phyloP scores from a whole-genome alignment of 2,888 invertebrate genomes.

The Oscheius sp. region DNA sequence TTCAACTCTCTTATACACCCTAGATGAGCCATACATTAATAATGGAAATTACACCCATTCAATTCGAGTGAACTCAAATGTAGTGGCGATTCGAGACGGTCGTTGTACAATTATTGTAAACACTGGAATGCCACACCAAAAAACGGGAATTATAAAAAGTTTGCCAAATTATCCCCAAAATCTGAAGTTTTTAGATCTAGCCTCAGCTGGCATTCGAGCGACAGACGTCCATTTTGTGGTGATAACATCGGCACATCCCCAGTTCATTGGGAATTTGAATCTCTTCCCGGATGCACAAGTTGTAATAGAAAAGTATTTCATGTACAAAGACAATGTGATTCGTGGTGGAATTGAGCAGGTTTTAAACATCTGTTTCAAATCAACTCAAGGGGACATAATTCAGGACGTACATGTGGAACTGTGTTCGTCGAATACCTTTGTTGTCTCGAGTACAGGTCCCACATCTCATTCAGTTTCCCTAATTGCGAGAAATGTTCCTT shows the following conservation, averaged over 20 bases:
- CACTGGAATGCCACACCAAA: slow-evolving; percentile 47
- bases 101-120: slow-evolving; percentile 47
- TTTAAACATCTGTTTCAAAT: too few species aligned
- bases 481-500: slow-evolving; percentile 45
- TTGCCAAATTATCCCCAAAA: neutral
- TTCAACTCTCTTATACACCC: slow-evolving; percentile 2
- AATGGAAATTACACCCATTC: slow-evolving; percentile 41
- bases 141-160: slow-evolving; percentile 45
- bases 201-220: slow-evolving; percentile 36
- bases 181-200: slow-evolving; percentile 32
- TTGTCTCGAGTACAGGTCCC: slow-evolving; percentile 48
- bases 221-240: slow-evolving; percentile 46
- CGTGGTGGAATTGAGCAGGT: slow-evolving; percentile 30
- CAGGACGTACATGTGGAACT: slow-evolving; percentile 37
- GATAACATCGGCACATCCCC: slow-evolving; percentile 43
- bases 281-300: slow-evolving; percentile 48
- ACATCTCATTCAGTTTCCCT: slow-evolving; percentile 46
- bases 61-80: slow-evolving; percentile 40
- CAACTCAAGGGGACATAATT: neutral
- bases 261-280: slow-evolving; percentile 54
- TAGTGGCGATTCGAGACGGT: slow-evolving; percentile 43
- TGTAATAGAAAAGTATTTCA: slow-evolving; percentile 36
- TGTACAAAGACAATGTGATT: slow-evolving; percentile 24
- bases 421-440: slow-evolving; percentile 44
- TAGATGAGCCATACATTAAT: slow-evolving; percentile 14